Evolutionary conservation across 2,888 invertebrate species (phyloP).

Genomic region (Leptopilina syphax): DNA sequence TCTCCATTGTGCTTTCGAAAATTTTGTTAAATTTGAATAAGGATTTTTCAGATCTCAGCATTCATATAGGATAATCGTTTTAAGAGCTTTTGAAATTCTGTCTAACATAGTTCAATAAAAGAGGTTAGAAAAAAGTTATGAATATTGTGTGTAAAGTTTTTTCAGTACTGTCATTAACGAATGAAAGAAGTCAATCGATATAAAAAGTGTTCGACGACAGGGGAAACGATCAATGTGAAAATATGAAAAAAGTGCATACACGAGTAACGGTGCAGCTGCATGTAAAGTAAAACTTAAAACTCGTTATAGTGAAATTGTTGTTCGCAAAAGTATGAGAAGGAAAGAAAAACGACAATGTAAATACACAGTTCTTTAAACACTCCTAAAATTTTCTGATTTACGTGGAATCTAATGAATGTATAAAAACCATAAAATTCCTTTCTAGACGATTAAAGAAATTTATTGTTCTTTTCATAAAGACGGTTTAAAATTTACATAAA

Average conservation of each 20-base stretch:
- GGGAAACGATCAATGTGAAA: slow-evolving; percentile 22
- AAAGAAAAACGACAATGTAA: slow-evolving; percentile 14
- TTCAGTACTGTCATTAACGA: slow-evolving; percentile 15
- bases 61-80: background rate
- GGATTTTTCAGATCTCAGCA: no score
- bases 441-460: background rate
- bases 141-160: slow-evolving; percentile 12
- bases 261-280: slow-evolving; percentile 19
- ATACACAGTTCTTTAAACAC: background rate
- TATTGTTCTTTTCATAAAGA: no score
- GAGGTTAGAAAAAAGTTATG: slow-evolving; percentile 14
- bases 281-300: slow-evolving; percentile 16
- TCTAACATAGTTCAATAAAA: background rate
- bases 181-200: slow-evolving; percentile 29
- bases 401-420: background rate
- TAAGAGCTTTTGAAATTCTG: background rate
- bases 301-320: slow-evolving; percentile 30
- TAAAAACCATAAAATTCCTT: background rate
- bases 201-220: slow-evolving; percentile 23
- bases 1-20: no score
- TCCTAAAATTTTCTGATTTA: slow-evolving; percentile 15
- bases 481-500: no score
- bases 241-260: slow-evolving; percentile 17
- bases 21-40: no score
- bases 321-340: background rate